Conservation (phyloP, 2,888 invertebrate genomes). For the Rhimphoctona megacephalus region DNA sequence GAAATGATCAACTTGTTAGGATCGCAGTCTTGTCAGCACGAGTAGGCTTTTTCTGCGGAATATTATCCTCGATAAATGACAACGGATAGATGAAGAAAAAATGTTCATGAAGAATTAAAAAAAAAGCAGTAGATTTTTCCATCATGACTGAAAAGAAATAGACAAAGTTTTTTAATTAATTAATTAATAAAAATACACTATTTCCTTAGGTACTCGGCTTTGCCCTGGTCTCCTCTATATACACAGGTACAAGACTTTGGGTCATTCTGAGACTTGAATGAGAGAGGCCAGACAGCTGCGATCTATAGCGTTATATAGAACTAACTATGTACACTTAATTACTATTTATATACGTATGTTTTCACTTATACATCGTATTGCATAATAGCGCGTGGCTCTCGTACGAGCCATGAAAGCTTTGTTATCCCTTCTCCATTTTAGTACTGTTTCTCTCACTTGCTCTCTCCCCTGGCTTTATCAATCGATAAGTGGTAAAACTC, state of each 20-base stretch:
- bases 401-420: slow-evolving; percentile 28
- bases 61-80: too few species aligned
- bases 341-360: background rate
- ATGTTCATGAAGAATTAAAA: too few species aligned
- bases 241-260: slow-evolving; percentile 4
- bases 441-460: background rate
- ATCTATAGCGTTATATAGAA: background rate
- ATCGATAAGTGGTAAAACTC: slow-evolving; percentile 21
- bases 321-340: background rate
- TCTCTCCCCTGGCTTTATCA: slow-evolving; percentile 21
- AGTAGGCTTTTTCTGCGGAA: too few species aligned
- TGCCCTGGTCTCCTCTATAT: background rate
- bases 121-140: too few species aligned
- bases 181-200: background rate
- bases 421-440: slow-evolving; percentile 25
- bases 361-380: slow-evolving; percentile 17
- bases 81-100: too few species aligned
- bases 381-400: slow-evolving; percentile 42
- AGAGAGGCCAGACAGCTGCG: slow-evolving; percentile 1
- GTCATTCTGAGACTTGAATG: slow-evolving; percentile 38
- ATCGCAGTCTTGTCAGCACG: too few species aligned
- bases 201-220: background rate
- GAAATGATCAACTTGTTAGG: too few species aligned
- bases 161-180: background rate
- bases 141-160: too few species aligned